A percentile compares a stretch with the other conserved stretches of the same genome.
phyloP scores from a whole-genome alignment of 2,113 vertebrate species.

The Otis tarda region DNA sequence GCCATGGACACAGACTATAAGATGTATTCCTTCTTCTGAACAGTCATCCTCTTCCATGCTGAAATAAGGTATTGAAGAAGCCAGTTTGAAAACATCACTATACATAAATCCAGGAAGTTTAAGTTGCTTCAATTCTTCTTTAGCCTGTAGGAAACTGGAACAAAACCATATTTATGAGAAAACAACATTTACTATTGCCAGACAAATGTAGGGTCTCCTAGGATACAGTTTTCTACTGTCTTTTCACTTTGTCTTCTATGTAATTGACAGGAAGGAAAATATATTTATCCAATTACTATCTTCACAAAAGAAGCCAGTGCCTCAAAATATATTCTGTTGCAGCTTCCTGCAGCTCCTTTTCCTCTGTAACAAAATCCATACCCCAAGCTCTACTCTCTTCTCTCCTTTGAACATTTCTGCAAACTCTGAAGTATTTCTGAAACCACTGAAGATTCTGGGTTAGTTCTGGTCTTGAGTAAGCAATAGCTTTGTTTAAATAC shows the following conservation, averaged over 20 bases:
- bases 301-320: not conserved
- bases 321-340: not conserved
- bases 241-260: not conserved
- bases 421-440: not conserved
- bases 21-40: conserved; percentile 92
- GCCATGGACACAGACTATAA: conserved; percentile 96
- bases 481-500: not conserved
- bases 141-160: conserved; percentile 91
- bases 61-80: conserved; percentile 94
- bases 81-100: conserved; percentile 89
- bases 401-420: not conserved
- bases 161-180: conserved; percentile 24
- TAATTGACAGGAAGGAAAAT: not conserved
- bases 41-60: conserved; percentile 90
- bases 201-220: not conserved
- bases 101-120: conserved; percentile 95
- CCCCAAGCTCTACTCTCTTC: not conserved
- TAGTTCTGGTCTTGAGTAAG: not conserved
- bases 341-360: not conserved
- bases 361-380: not conserved
- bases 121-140: conserved; percentile 92
- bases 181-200: not conserved
- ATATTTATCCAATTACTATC: not conserved
- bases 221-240: not conserved
- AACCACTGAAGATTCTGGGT: not conserved